Conservation (phyloP, 2,888 invertebrate genomes). For the Byasa hedistus region DNA sequence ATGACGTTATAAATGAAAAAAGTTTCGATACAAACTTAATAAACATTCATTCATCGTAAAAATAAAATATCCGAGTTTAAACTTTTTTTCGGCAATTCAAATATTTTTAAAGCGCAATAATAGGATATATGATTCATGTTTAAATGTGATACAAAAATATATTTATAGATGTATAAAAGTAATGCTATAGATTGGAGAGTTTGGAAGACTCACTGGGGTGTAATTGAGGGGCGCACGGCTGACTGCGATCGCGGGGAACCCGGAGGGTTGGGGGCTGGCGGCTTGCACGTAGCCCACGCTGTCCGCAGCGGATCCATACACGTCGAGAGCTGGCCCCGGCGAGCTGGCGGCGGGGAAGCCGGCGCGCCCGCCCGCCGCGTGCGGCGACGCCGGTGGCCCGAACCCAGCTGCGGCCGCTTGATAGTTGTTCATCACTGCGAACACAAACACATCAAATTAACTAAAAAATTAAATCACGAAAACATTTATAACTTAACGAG, state of each 20-base stretch:
- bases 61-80: conserved; percentile 54
- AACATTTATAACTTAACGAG: no score
- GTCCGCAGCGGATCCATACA: conserved; percentile 94
- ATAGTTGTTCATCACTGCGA: conserved; percentile 97
- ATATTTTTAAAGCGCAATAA: neutral
- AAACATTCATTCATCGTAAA: conserved; percentile 78
- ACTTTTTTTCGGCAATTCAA: conserved; percentile 33
- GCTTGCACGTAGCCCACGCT: conserved; percentile 97
- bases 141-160: neutral
- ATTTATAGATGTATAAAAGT: conserved; percentile 3
- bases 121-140: neutral
- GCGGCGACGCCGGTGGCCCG: conserved; percentile 91
- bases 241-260: conserved; percentile 95
- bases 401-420: conserved; percentile 90
- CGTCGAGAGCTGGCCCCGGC: conserved; percentile 94
- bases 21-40: conserved; percentile 76
- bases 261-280: conserved; percentile 97
- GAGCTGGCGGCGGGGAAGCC: conserved; percentile 96
- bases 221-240: conserved; percentile 96
- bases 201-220: conserved; percentile 88
- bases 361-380: conserved; percentile 85
- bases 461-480: neutral
- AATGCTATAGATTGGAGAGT: neutral
- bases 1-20: conserved; percentile 78
- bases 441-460: conserved; percentile 35